Evolutionary conservation across 2,888 invertebrate genomes (phyloP), one percentile per base, ranked within the genome.

Genomic region (Automeris io): DNA sequence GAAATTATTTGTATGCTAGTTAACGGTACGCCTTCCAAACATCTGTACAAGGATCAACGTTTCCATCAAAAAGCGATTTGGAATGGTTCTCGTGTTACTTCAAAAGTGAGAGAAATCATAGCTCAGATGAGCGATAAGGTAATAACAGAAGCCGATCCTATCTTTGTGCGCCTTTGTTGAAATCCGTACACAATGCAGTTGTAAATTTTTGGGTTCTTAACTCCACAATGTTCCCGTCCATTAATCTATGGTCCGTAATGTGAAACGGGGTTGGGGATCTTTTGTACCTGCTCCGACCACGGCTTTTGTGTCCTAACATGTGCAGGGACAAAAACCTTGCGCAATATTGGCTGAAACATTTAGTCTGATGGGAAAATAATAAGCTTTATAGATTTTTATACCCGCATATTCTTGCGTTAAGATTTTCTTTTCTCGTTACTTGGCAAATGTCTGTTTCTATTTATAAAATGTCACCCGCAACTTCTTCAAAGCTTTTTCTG

Each of bases 161-260:
- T 79, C 82, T 76, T 83, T 85, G 79, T 82, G 63, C 63, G 52
- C 78, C 68, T 72, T 86, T 83, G 80, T 83, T 73, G 49, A 43
- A 50, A 48, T 52, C 51, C 43, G 50, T 63, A 61, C 47, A 85
- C 85, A 86, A 86, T 81, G 75, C 76, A 81, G 81, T 85, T 85
- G 85, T 85, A 82, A 85, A 81, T 83, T 82, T 82, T 83, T 81
- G 79, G 81, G 81, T 75, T 81, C 81, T 83, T 78, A 81, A 81
- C 80, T 82, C 76, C 72, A 76, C 79, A 78, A 80, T 77, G 74
- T 34, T 29, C 29, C 29, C 29, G 29, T 29, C 29, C 82, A 78
- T 82, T 80, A 82, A 82, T 83, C 78, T 81, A 76, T 76, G 73
- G 71, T 29, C 16, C 29, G 29, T 78, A 82, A 85, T 78, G 76